These are phyloP conservation scores for Agrochola lota DNA, from an alignment of 2,888 invertebrate genomes.

Conservation along the genomic window DNA sequence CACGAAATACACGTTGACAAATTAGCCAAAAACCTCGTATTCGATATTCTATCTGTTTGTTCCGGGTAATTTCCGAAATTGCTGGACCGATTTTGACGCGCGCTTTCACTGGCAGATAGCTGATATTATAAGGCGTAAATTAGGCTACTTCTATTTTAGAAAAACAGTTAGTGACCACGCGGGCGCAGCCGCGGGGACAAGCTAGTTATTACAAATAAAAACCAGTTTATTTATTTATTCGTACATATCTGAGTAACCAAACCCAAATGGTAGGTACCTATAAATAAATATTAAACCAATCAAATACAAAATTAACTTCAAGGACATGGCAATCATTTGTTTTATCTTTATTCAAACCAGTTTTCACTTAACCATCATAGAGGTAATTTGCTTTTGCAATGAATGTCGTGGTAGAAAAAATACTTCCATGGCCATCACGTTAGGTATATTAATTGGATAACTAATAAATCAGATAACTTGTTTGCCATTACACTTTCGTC, in stretches of 20 bases:
- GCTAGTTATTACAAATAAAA: constrained; percentile 2
- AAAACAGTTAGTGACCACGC: too few relatives aligned
- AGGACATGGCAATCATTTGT: constrained; percentile 20
- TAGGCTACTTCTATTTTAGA: too few relatives aligned
- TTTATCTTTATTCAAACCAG: constrained; percentile 22
- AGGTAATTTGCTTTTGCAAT: constrained; percentile 6
- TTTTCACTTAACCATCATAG: background rate
- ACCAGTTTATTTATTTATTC: constrained; percentile 9
- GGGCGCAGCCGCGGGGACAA: too few relatives aligned
- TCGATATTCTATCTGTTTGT: too few relatives aligned
- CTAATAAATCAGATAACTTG: too few relatives aligned
- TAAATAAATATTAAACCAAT: constrained; percentile 31
- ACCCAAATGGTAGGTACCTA: background rate
- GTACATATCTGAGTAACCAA: background rate
- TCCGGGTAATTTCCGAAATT: too few relatives aligned
- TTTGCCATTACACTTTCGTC: background rate
- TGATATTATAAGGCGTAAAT: too few relatives aligned
- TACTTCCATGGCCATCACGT: background rate
- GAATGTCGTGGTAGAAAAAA: background rate
- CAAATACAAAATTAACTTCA: constrained; percentile 22
- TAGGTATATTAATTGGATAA: background rate
- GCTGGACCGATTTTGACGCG: too few relatives aligned
- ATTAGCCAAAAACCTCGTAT: too few relatives aligned
- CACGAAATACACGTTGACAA: too few relatives aligned
- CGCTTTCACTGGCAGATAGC: too few relatives aligned